Evolutionary conservation across 2,797 vertebrate genomes (phyloP).

Genomic region (Micromesistius poutassou): DNA sequence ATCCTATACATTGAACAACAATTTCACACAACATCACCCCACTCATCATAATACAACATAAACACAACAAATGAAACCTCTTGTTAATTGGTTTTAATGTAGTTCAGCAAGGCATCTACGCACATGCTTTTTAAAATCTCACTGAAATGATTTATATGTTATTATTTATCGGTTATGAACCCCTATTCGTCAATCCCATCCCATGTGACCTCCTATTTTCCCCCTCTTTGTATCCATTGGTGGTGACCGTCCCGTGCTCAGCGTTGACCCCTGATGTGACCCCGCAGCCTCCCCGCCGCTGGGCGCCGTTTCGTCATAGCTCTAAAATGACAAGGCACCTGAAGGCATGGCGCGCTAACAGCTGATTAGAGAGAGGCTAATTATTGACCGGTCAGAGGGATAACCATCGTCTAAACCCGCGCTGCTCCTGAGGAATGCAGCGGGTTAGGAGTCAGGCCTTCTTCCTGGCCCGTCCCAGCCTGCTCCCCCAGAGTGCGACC

Average conservation of each 20-base stretch:
- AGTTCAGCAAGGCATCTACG: background rate
- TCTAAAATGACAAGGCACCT: constrained; percentile 56
- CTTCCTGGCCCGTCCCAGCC: constrained; percentile 34
- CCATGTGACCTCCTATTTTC: background rate
- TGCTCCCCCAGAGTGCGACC: constrained; percentile 36
- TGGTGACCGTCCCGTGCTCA: background rate
- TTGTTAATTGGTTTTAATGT: background rate
- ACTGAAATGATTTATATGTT: no score
- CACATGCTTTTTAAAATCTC: no score
- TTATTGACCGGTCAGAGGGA: constrained; percentile 63
- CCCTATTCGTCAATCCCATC: no score
- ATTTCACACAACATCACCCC: no score
- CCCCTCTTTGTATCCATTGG: background rate
- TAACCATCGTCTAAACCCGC: constrained; percentile 46
- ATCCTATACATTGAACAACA: background rate
- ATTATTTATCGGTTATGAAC: no score
- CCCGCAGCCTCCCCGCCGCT: constrained; percentile 30
- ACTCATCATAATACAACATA: background rate
- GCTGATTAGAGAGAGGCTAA: constrained; percentile 64
- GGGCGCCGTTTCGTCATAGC: constrained; percentile 23
- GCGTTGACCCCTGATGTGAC: background rate
- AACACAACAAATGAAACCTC: background rate
- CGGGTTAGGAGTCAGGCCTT: constrained; percentile 40
- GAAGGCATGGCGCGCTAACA: constrained; percentile 41
- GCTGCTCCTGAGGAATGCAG: constrained; percentile 46